Conservation (phyloP, 2,888 invertebrate genomes). For the Pilophorus perplexus region DNA sequence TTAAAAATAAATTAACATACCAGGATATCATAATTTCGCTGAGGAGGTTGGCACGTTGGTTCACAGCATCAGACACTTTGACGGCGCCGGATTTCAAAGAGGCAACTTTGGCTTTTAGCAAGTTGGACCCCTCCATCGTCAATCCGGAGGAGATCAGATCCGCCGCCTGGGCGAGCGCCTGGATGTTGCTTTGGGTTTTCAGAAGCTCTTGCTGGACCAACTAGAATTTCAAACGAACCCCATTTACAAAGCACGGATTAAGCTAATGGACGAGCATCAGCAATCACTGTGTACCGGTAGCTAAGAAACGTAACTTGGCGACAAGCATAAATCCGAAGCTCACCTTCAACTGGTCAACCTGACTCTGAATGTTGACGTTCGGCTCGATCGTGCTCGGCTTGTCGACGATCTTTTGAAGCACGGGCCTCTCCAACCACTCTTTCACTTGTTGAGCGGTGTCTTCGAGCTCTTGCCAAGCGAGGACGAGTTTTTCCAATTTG, state of each 20-base stretch:
- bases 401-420: constrained; percentile 40
- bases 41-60: constrained; percentile 72
- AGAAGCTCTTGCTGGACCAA: constrained; percentile 73
- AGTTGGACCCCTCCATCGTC: constrained; percentile 71
- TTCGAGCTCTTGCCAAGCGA: constrained; percentile 80
- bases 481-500: constrained; percentile 73
- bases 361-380: constrained; percentile 71
- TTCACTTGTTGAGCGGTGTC: constrained; percentile 72
- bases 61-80: constrained; percentile 71
- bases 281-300: no score
- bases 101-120: constrained; percentile 69
- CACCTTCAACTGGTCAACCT: constrained; percentile 72
- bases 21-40: constrained; percentile 75
- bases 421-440: constrained; percentile 59
- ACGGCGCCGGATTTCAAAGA: constrained; percentile 72
- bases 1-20: constrained; percentile 46
- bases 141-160: constrained; percentile 76
- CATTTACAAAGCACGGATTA: no score
- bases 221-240: constrained; percentile 45
- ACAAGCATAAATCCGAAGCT: no score
- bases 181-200: constrained; percentile 79
- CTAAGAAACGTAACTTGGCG: no score
- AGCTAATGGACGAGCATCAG: no score
- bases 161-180: constrained; percentile 72
- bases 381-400: constrained; percentile 27